Conservation (phyloP, 2,113 vertebrate genomes). For the Carassius auratus region DNA sequence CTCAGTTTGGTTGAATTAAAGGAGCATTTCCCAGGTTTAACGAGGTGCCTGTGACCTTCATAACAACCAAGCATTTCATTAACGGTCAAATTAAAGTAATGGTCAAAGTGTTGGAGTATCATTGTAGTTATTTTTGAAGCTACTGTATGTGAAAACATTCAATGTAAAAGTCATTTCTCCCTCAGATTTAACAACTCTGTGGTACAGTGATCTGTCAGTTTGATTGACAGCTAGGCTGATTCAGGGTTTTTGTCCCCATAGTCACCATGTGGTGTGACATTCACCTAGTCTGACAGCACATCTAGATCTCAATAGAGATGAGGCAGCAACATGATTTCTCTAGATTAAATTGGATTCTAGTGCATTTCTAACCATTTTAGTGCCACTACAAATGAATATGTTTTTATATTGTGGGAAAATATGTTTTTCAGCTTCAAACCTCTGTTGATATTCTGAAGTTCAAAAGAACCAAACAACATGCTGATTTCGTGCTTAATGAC, state of each 20-base stretch:
- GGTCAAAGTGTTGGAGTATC: neutral
- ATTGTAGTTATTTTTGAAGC: neutral
- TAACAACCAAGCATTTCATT: neutral
- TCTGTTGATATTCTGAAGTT: neutral
- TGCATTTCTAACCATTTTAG: neutral
- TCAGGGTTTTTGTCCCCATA: slow-evolving; percentile 3
- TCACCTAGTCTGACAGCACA: slow-evolving; percentile 3
- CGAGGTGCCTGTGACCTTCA: neutral
- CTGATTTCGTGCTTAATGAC: neutral
- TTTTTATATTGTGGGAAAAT: no score
- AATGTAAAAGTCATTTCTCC: neutral
- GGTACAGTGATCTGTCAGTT: slow-evolving; percentile 8
- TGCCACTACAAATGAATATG: neutral
- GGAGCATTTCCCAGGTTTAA: neutral
- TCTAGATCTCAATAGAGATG: neutral
- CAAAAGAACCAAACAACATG: neutral
- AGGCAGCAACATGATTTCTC: neutral
- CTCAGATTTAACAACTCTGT: neutral
- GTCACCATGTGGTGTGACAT: slow-evolving; percentile 6
- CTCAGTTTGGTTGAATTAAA: neutral
- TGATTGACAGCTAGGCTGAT: slow-evolving; percentile 25
- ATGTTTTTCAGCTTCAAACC: neutral
- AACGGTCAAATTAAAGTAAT: neutral
- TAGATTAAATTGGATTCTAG: neutral
- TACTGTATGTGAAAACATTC: neutral